Evolutionary conservation across 2,113 vertebrate genomes (phyloP).

Genomic region (Canis aureus): DNA sequence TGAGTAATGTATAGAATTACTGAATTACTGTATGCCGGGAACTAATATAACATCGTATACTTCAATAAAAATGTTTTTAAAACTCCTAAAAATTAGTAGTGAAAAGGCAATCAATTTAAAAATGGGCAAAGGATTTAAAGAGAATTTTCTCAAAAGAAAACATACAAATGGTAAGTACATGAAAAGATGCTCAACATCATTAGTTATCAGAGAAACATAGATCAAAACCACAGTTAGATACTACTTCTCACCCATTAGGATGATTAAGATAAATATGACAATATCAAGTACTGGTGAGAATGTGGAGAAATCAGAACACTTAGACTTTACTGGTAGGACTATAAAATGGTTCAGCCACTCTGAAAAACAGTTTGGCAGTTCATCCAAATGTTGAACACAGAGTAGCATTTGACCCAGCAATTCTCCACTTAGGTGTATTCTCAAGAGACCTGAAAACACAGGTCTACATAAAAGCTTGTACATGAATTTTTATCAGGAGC

Average conservation of each 20-base stretch:
- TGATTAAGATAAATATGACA: not conserved
- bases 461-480: not conserved
- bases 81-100: not conserved
- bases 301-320: not conserved
- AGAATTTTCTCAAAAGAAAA: constrained; percentile 14
- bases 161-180: not conserved
- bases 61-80: not conserved
- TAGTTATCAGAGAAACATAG: not conserved
- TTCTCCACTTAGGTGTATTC: not conserved
- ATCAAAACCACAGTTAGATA: not conserved
- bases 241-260: not conserved
- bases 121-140: not conserved
- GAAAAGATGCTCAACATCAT: not conserved
- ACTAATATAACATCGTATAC: not conserved
- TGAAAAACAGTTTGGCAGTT: not conserved
- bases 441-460: not conserved
- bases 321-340: not conserved
- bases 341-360: not conserved
- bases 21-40: not conserved
- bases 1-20: not conserved
- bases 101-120: not conserved
- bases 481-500: not conserved
- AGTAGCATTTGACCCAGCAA: not conserved
- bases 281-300: not conserved
- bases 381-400: not conserved